phyloP scores from a whole-genome alignment of 2,113 vertebrate genomes.

The Pelecanoides urinatrix region DNA sequence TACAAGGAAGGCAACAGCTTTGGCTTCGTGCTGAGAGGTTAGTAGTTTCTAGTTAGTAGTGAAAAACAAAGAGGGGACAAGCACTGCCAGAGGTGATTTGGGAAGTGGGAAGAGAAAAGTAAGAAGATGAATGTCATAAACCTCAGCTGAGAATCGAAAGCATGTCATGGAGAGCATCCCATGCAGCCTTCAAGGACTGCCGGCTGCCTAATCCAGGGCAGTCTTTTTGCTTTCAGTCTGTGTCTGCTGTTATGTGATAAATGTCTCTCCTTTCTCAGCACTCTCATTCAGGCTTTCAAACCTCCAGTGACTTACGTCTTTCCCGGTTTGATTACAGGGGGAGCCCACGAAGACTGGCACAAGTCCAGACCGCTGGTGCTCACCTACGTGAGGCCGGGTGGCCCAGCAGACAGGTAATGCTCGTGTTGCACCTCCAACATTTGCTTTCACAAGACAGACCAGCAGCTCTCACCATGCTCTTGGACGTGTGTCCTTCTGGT shows the following conservation, averaged over 20 bases:
- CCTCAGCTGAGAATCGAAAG: background rate
- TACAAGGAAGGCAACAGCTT: slow-evolving; percentile 97
- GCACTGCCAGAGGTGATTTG: background rate
- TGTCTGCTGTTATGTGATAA: background rate
- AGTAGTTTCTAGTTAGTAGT: slow-evolving; percentile 40
- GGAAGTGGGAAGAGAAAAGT: background rate
- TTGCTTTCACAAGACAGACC: background rate
- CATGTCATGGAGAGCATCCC: background rate
- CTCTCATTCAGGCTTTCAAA: background rate
- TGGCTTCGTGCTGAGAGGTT: slow-evolving; percentile 96
- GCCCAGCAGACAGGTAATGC: slow-evolving; percentile 93
- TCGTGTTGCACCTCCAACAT: rapidly evolving
- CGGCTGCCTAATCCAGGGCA: background rate
- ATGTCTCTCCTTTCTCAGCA: background rate
- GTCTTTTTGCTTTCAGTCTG: background rate
- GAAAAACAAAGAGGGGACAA: background rate
- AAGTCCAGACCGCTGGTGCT: slow-evolving; percentile 91
- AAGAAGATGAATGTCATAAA: background rate
- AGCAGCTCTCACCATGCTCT: background rate
- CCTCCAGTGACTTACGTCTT: background rate
- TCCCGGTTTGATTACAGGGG: slow-evolving; percentile 77
- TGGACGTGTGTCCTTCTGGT: background rate
- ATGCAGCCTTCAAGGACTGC: background rate
- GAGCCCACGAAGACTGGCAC: slow-evolving; percentile 94
- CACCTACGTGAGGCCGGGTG: slow-evolving; percentile 88